These are phyloP conservation scores for Calycopis cecrops DNA, from an alignment of 1,140 invertebrate genomes.

Conservation along the genomic window DNA sequence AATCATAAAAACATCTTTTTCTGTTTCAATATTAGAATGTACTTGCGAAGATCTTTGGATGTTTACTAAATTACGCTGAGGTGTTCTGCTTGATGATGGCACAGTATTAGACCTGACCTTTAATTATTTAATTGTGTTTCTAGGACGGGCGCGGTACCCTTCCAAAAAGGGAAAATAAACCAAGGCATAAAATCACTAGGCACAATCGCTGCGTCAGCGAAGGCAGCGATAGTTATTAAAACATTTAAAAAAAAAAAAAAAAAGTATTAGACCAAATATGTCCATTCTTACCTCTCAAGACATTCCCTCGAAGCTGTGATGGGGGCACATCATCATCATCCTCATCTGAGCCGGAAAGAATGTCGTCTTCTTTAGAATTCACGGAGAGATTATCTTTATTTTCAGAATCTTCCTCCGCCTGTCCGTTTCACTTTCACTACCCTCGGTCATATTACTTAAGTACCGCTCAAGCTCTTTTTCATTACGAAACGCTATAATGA, in stretches of 20 bases:
- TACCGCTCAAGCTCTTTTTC: constrained; percentile 17
- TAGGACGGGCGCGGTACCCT: too few relatives aligned
- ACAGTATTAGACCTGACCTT: too few relatives aligned
- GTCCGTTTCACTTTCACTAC: background rate
- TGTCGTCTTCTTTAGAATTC: constrained; percentile 13
- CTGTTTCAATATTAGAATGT: constrained; percentile 5
- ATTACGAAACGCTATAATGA: constrained; percentile 15
- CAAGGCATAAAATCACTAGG: too few relatives aligned
- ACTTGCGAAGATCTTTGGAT: background rate
- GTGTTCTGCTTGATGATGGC: constrained; percentile 12
- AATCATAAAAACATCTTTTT: constrained; percentile 6
- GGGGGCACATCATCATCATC: constrained; percentile 3
- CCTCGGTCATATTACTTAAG: constrained; percentile 14
- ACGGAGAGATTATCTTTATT: too few relatives aligned
- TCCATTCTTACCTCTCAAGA: constrained; percentile 8
- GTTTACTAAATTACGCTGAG: constrained; percentile 10
- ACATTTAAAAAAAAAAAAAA: too few relatives aligned
- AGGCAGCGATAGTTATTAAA: too few relatives aligned
- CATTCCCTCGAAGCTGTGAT: background rate
- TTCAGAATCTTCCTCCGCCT: background rate
- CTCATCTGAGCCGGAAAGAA: constrained; percentile 5
- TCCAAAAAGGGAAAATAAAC: too few relatives aligned
- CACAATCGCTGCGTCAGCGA: too few relatives aligned
- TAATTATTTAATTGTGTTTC: too few relatives aligned
- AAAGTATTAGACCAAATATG: constrained; percentile 10